phyloP scores from a whole-genome alignment of 2,113 vertebrate species.

The Guaruba guarouba region DNA sequence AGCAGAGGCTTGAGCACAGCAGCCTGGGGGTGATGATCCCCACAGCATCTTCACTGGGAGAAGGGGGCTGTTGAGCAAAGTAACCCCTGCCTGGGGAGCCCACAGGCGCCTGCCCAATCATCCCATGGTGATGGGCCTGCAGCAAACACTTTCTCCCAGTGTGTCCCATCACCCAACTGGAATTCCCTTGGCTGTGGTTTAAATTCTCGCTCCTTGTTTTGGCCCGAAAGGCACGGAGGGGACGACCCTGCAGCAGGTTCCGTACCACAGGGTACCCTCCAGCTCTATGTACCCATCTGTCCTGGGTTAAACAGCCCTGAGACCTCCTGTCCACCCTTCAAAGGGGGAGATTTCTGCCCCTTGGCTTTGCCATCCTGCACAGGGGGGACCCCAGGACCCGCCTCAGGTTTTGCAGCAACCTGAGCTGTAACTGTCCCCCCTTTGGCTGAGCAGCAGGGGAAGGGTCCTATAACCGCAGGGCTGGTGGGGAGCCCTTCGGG shows the following conservation, averaged over 20 bases:
- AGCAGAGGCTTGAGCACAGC: not conserved
- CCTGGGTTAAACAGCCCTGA: not conserved
- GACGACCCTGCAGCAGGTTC: not conserved
- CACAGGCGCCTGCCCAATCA: rapidly evolving
- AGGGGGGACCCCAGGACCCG: not conserved
- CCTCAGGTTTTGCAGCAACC: not conserved
- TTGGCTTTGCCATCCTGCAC: not conserved
- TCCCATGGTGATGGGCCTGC: rapidly evolving
- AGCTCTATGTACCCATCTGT: rapidly evolving
- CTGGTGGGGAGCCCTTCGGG: not conserved
- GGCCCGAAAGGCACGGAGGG: rapidly evolving
- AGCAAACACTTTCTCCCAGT: not conserved
- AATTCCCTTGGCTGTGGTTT: not conserved
- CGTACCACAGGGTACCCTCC: rapidly evolving
- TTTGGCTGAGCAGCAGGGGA: not conserved
- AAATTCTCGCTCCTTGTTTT: not conserved
- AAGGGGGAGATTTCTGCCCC: not conserved
- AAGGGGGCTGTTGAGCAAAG: not conserved
- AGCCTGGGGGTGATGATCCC: not conserved
- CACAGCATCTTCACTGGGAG: rapidly evolving
- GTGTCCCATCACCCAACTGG: not conserved
- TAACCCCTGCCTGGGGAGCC: not conserved
- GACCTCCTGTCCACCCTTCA: not conserved
- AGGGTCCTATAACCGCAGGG: not conserved
- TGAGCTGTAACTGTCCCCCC: not conserved